Percentiles rank a stretch among this genome's conserved stretches.
Conservation (phyloP, 2,113 vertebrate species). For the Potamarius usumacintae region DNA sequence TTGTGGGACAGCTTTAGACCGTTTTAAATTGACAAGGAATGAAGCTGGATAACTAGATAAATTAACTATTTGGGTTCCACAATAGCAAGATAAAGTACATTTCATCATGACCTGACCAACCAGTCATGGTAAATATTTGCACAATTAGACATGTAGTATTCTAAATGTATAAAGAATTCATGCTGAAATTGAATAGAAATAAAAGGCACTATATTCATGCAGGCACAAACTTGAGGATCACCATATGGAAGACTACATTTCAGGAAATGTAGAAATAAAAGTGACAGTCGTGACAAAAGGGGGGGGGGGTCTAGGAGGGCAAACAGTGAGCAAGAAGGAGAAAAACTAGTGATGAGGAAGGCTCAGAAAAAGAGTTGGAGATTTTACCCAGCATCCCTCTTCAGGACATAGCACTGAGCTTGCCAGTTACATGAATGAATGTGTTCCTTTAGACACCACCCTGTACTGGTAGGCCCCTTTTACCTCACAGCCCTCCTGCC, state of each 20-base stretch:
- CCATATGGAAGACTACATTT: slow-evolving; percentile 51
- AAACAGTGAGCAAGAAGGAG: slow-evolving; percentile 17
- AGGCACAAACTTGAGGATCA: slow-evolving; percentile 2
- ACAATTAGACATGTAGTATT: background rate
- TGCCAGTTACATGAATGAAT: slow-evolving; percentile 68
- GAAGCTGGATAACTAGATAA: background rate
- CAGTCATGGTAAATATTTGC: background rate
- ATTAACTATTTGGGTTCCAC: background rate
- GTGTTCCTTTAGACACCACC: slow-evolving; percentile 29
- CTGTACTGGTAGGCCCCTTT: slow-evolving; percentile 12
- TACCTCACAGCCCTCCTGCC: slow-evolving; percentile 20
- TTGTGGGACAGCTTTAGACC: background rate
- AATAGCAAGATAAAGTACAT: background rate
- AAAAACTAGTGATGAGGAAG: slow-evolving; percentile 31
- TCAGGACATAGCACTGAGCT: slow-evolving; percentile 66
- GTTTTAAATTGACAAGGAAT: background rate
- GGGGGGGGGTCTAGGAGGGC: slow-evolving; percentile 49
- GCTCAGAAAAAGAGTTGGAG: slow-evolving; percentile 14
- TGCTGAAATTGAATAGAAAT: background rate
- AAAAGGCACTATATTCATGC: slow-evolving; percentile 25
- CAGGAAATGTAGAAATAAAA: slow-evolving; percentile 55
- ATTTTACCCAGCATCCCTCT: slow-evolving; percentile 65
- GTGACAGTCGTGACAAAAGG: slow-evolving; percentile 56
- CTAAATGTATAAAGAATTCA: background rate
- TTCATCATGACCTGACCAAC: background rate